Evolutionary conservation across 2,888 invertebrate genomes (phyloP).

Genomic region (Caenorhabditis sp.): DNA sequence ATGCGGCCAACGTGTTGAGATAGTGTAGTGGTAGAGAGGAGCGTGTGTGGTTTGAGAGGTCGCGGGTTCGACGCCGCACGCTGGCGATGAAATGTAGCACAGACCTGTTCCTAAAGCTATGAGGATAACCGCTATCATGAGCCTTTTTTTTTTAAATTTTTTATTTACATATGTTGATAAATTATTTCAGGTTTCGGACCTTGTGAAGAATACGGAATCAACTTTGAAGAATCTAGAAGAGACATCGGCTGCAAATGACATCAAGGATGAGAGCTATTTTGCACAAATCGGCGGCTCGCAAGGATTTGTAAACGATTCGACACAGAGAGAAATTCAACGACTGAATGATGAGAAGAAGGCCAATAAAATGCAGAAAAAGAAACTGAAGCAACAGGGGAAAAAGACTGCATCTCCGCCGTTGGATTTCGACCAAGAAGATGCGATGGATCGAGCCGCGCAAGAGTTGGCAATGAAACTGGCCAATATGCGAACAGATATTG

Average conservation of each 20-base stretch:
- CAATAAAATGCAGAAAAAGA: constrained; percentile 66
- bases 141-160: constrained; percentile 30
- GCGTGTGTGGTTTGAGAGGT: background rate
- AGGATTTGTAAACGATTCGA: constrained; percentile 46
- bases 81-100: constrained; percentile 42
- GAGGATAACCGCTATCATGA: constrained; percentile 44
- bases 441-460: constrained; percentile 66
- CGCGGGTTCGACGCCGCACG: constrained; percentile 12
- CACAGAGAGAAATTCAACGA: constrained; percentile 56
- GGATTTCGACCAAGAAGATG: constrained; percentile 64
- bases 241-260: constrained; percentile 62
- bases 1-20: background rate
- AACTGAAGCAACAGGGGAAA: constrained; percentile 58
- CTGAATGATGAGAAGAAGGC: constrained; percentile 61
- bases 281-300: constrained; percentile 56
- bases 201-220: constrained; percentile 61
- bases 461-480: constrained; percentile 66
- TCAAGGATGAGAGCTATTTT: constrained; percentile 67
- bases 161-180: background rate
- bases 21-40: constrained; percentile 27
- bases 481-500: constrained; percentile 53
- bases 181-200: constrained; percentile 48
- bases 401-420: constrained; percentile 49
- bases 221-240: constrained; percentile 60
- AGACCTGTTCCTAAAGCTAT: constrained; percentile 45